These are phyloP conservation scores for Brachionus manjavacas DNA, from an alignment of 1,140 invertebrate species.

Conservation along the genomic window DNA sequence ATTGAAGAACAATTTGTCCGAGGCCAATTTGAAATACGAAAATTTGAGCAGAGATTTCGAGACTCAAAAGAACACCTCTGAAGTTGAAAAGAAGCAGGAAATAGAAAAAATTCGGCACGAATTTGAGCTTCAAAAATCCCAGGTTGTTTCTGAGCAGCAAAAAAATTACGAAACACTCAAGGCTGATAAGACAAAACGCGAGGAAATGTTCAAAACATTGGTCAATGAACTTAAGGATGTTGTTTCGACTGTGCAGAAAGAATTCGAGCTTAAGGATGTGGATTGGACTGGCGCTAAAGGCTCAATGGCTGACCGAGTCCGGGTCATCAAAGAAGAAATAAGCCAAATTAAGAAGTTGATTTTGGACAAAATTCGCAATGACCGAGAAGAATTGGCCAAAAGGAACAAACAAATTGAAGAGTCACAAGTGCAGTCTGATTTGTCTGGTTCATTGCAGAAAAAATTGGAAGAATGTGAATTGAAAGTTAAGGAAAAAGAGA, in stretches of 20 bases:
- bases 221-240: slow-evolving; percentile 37
- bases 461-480: slow-evolving; percentile 38
- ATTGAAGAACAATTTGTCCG: not conserved
- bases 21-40: not conserved
- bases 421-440: not conserved
- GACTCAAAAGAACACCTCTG: not conserved
- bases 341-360: slow-evolving; percentile 1
- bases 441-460: not conserved
- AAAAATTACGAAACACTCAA: slow-evolving; percentile 1
- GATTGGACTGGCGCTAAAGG: slow-evolving; percentile 23
- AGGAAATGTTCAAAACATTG: slow-evolving; percentile 41
- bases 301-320: slow-evolving; percentile 2
- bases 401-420: slow-evolving; percentile 16
- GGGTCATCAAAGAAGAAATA: slow-evolving; percentile 22
- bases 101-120: not conserved
- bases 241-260: not conserved
- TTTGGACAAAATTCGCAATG: not conserved
- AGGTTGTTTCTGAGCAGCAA: not conserved
- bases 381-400: not conserved
- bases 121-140: not conserved
- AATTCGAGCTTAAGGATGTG: slow-evolving; percentile 29
- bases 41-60: not conserved
- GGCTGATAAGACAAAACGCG: not conserved
- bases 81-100: not conserved
- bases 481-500: slow-evolving; percentile 37